A percentile compares a stretch with the other conserved stretches of the same genome.
These are phyloP conservation scores for Phortica variegata DNA, from an alignment of 1,140 invertebrate species.

Conservation along the genomic window DNA sequence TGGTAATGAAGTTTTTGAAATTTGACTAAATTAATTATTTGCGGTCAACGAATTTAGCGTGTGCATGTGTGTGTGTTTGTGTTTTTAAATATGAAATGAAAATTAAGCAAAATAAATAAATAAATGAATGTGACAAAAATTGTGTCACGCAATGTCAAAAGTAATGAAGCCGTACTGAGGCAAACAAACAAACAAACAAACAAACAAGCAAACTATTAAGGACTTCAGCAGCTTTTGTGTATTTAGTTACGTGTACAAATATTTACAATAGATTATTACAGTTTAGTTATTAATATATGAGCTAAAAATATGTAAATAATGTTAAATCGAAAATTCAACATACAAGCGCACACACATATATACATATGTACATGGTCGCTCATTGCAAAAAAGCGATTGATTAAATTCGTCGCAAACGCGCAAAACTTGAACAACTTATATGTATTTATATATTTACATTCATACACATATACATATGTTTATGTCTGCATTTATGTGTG, in stretches of 20 bases:
- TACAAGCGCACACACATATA: background rate
- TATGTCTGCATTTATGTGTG: no score
- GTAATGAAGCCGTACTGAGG: conserved; percentile 26
- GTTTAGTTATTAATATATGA: conserved; percentile 29
- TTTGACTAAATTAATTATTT: conserved; percentile 24
- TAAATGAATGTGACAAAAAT: conserved; percentile 9
- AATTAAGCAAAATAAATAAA: background rate
- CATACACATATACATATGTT: no score
- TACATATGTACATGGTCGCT: no score
- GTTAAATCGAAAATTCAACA: conserved; percentile 35
- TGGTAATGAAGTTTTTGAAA: conserved; percentile 11
- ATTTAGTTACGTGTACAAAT: conserved; percentile 15
- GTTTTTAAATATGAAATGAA: background rate
- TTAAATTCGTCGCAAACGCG: no score
- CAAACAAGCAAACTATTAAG: background rate
- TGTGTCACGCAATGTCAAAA: conserved; percentile 17
- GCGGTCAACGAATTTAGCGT: conserved; percentile 1
- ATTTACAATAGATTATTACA: conserved; percentile 34
- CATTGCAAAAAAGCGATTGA: no score
- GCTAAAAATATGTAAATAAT: conserved; percentile 36
- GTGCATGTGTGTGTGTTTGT: background rate
- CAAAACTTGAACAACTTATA: no score
- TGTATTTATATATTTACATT: no score
- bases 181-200: conserved; percentile 1
- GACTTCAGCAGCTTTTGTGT: background rate